These are phyloP conservation scores for Trichopoda pennipes DNA, from an alignment of 2,888 invertebrate genomes.

Conservation along the genomic window DNA sequence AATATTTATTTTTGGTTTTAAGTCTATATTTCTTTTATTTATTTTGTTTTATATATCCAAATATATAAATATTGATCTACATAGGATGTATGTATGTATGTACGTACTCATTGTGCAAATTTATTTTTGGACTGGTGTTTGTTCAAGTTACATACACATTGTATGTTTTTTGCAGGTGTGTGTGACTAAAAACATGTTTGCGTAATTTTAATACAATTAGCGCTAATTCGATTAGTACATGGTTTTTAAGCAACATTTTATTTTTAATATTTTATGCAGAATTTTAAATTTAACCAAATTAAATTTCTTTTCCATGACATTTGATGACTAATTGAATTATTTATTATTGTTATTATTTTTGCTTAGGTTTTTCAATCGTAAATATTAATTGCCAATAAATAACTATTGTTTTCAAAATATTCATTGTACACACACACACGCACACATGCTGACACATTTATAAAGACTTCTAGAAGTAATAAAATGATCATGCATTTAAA, in stretches of 20 bases:
- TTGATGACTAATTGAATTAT: not conserved
- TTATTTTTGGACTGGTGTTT: not conserved
- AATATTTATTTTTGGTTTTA: too few relatives aligned
- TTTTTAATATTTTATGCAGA: not conserved
- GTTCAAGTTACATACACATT: not conserved
- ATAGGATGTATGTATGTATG: too few relatives aligned
- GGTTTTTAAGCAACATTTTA: constrained; percentile 21
- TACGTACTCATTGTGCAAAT: not conserved
- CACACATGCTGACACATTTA: too few relatives aligned
- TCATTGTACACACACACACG: too few relatives aligned
- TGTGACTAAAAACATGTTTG: not conserved
- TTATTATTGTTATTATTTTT: not conserved
- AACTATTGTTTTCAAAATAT: too few relatives aligned
- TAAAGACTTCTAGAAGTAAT: too few relatives aligned
- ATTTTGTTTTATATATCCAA: not conserved
- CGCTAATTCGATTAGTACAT: constrained; percentile 54
- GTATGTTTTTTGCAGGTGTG: not conserved
- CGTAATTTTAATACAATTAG: constrained; percentile 52
- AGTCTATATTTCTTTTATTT: too few relatives aligned
- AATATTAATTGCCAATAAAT: too few relatives aligned
- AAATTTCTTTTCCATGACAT: not conserved
- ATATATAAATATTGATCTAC: too few relatives aligned
- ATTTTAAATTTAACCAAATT: constrained; percentile 7
- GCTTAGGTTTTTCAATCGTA: too few relatives aligned
- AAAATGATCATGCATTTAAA: too few relatives aligned